Base-by-base conservation (phyloP, 2,888 invertebrate genomes). In the Phalangium opilio region DNA sequence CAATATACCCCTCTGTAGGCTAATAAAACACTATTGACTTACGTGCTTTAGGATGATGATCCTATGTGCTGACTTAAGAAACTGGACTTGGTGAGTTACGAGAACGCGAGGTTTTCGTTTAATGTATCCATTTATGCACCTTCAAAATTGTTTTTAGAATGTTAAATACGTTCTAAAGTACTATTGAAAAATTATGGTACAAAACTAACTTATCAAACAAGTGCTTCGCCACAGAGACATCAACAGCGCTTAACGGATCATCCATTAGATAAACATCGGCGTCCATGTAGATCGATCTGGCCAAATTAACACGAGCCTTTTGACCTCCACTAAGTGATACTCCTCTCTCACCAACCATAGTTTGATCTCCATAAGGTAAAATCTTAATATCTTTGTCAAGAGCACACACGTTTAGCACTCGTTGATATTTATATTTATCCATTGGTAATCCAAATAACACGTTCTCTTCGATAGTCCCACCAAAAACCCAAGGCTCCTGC, bases 311-410 rank as follows among this genome's bases (percentile, higher is more conserved):
- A 55, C 96, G 72, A 1, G 86, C 82, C 55, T 83, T 81, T 66
- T 98, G 96, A 0, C 96, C 96, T 5, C 96, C 96, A 57, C 91
- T 93, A 33, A 98, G 68, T 2, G 87, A 86, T 49, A 79, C 75
- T 0, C 91, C 91, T 41, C 80, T 79, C 60, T 95, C 93, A 0
- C 91, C 91, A 10, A 91, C 78, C 52, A 78, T 77, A 11, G 83
- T 78, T 51, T 72, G 65, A 65, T 86, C 86, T 56, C 81, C 81
- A 10, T 79, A 78, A 5, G 75, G 71, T 53, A 76, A 62, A 1
- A 61, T 59, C 61, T 55, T 50, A 36, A 56, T 44, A 41, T 56
- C 56, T 44, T 52, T 52, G 78, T 65, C 64, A 33, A 72, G 58
- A 2, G 70, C 70, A 54, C 67, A 67, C n/a, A 64, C 70, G 48